Base-by-base conservation (phyloP, 2,113 vertebrate genomes). In the Calcarius ornatus region DNA sequence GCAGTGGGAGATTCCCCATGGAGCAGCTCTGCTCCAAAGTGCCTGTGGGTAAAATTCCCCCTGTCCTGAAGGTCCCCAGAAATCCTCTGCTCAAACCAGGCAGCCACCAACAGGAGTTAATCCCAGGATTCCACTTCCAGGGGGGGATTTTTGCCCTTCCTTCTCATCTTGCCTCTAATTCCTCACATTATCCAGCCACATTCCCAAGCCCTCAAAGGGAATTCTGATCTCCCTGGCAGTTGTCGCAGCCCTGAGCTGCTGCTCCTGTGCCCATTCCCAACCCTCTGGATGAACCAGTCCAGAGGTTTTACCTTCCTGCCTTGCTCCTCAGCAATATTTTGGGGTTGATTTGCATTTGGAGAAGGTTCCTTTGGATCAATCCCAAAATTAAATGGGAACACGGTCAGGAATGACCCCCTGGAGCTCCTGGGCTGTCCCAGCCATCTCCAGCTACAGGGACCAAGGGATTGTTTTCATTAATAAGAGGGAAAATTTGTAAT, bases 161-260 rank as follows among this genome's bases (percentile, higher is more conserved):
- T 91, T 54, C 56, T 31, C 64, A 31, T 18, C 78, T 38, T 15
- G 50, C 37, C 54, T 83, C 38, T 25, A 7, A 63, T 70, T 80
- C 31, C 50, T 25, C 50, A 4, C 31, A 0, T 63, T 37, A 31
- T 23, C 89, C 91, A 81, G 88, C 57, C 1, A 0, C 13, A 5
- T 87, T 77, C 81, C 65, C 86, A 25, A 35, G 21, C 21, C 21
- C 28, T 12, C 11, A 27, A 48, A 68, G 92, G 95, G 90, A 90
- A 60, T 61, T 40, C 6, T 6, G 6, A 23, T 33, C 71, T 70
- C 42, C 38, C 20, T 22, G 48, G 47, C 11, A n/a, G 42, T 3
- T 18, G 35, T 42, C 24, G 15, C 12, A 14, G 71, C 70, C 70
- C 40, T 27, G 53, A 6, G 14, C 17, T 31, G 72, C 84, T 48